These are phyloP conservation scores for Phymatocera aterrima DNA, from an alignment of 2,888 invertebrate species.

Conservation along the genomic window DNA sequence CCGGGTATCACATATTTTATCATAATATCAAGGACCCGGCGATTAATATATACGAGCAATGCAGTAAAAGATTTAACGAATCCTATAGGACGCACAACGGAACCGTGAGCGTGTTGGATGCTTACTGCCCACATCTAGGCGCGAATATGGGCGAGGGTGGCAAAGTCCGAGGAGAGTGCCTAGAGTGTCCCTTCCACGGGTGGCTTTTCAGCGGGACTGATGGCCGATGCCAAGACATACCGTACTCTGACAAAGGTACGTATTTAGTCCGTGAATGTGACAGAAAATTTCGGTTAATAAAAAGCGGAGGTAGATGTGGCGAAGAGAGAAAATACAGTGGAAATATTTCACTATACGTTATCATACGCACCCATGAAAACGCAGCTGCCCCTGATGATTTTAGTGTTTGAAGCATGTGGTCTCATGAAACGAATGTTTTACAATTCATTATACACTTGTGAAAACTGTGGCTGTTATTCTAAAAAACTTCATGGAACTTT, in stretches of 20 bases:
- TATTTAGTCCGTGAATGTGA: neutral
- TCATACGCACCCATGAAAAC: too few relatives aligned
- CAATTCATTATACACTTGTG: too few relatives aligned
- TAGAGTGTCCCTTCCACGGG: slow-evolving; percentile 93
- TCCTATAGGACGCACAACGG: slow-evolving; percentile 76
- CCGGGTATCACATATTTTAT: neutral
- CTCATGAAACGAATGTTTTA: too few relatives aligned
- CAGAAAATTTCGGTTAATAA: neutral
- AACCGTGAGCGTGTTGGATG: slow-evolving; percentile 83
- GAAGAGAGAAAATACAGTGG: too few relatives aligned
- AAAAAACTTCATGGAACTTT: too few relatives aligned
- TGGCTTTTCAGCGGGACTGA: slow-evolving; percentile 88
- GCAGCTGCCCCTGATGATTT: too few relatives aligned
- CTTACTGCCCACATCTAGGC: slow-evolving; percentile 94
- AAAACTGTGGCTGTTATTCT: too few relatives aligned
- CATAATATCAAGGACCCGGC: neutral
- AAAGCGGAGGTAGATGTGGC: slow-evolving; percentile 21
- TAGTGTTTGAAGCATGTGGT: too few relatives aligned
- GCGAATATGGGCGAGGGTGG: slow-evolving; percentile 91
- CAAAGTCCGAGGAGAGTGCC: slow-evolving; percentile 84
- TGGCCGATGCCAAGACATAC: slow-evolving; percentile 86
- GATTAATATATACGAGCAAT: neutral
- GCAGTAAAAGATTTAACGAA: neutral
- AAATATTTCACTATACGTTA: too few relatives aligned
- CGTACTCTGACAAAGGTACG: slow-evolving; percentile 80